A percentile compares a stretch with the other conserved stretches of the same genome.
Conservation (phyloP, 2,888 invertebrate genomes). For the Thymelicus lineola region DNA sequence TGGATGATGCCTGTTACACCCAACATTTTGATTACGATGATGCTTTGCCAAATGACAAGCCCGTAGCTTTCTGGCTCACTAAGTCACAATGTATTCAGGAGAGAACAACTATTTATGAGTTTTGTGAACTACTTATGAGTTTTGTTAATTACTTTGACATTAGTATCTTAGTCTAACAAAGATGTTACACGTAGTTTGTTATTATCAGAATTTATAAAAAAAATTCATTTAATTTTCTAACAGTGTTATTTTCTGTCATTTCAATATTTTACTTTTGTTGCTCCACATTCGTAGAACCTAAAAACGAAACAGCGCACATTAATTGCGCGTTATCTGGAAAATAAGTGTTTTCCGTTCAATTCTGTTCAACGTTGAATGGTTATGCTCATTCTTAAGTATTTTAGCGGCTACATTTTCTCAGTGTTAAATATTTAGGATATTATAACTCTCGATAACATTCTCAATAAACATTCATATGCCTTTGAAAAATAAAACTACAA, state of each 20-base stretch:
- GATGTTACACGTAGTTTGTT: no score
- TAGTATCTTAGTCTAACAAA: no score
- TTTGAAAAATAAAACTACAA: slow-evolving; percentile 40
- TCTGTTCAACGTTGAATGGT: background rate
- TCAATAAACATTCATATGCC: background rate
- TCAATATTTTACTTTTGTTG: background rate
- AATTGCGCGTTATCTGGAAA: background rate
- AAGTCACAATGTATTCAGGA: no score
- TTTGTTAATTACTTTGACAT: no score
- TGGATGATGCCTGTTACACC: no score
- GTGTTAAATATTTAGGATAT: background rate
- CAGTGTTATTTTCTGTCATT: background rate
- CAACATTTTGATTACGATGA: no score
- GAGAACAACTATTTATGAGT: no score
- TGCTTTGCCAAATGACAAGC: no score
- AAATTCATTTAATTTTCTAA: no score
- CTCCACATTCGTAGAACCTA: background rate
- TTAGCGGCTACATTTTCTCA: background rate
- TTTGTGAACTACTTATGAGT: no score
- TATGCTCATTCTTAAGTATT: background rate
- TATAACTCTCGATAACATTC: background rate
- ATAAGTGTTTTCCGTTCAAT: background rate
- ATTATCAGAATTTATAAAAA: no score
- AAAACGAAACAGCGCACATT: background rate
- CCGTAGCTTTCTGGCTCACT: no score